Evolutionary conservation across 1,140 invertebrate species (phyloP), one percentile per base, ranked within the genome.

Genomic region (Adoxophyes honmai): DNA sequence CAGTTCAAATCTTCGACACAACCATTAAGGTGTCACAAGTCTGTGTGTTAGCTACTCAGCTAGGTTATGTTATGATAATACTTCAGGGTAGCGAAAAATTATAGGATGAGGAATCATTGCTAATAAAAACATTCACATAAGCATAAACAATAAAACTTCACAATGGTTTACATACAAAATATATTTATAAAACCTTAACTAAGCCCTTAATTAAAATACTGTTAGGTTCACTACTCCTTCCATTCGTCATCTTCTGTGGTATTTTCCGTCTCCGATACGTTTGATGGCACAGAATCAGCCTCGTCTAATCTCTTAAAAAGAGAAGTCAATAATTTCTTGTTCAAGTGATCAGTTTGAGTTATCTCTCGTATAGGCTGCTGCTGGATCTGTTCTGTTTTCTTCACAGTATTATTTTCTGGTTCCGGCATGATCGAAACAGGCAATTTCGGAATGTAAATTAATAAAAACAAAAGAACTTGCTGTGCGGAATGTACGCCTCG

Each of bases 311-410:
- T 80, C 55, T 91, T 80, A 3, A 93, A 85, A 61, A 93, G 86
- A 0, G 91, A 92, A 39, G 90, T 88, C 15, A 93, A 80, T 34
- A 93, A 77, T 55, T 89, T 90, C 70, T 93, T 93, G 66, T 93
- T 93, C 33, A 93, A 64, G 53, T 89, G 90, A 75, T 93, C 92
- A 0, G 92, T 93, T 76, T 91, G 91, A 10, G 90, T 92, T 60
- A 91, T 79, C 88, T 93, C 92, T 16, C 90, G 62, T 1, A 57
- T 55, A 14, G 77, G 73, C 36, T 69, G 71, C 28, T 75, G 68
- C 53, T 64, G 64, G 37, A 44, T 55, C 62, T 70, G 37, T 38
- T 75, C 64, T 35, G 60, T 59, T 15, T 57, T 67, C n/a, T 55
- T 57, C 18, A 54, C 34, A 8, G 44, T 48, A 15, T 66, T 78